These are phyloP conservation scores for Saiga tatarica DNA, from an alignment of 2,113 vertebrate species.

Conservation along the genomic window DNA sequence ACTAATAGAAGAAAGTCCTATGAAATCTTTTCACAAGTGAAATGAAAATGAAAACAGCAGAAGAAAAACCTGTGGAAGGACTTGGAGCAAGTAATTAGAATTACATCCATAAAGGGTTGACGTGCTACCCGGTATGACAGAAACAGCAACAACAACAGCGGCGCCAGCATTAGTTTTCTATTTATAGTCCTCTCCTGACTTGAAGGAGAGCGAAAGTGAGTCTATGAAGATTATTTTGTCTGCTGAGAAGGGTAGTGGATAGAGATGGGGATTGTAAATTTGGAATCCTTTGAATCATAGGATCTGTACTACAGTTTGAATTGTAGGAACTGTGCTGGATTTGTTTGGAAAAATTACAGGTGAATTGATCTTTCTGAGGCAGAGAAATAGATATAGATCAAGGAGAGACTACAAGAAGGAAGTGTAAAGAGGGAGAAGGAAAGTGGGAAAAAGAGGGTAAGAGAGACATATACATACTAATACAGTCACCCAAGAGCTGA, in stretches of 20 bases:
- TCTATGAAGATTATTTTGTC: neutral
- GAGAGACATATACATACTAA: neutral
- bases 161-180: neutral
- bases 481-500: neutral
- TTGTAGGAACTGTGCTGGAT: neutral
- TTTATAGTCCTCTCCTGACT: neutral
- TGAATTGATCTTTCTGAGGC: neutral
- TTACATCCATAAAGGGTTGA: neutral
- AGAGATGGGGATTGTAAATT: neutral
- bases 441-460: neutral
- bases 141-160: neutral
- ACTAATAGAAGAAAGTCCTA: neutral
- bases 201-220: neutral
- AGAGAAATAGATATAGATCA: neutral
- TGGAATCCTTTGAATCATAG: neutral
- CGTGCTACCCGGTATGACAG: neutral
- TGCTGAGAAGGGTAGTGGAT: neutral
- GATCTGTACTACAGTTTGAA: neutral
- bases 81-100: neutral
- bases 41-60: neutral
- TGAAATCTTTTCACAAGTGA: neutral
- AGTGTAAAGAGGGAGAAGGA: neutral
- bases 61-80: neutral
- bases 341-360: neutral
- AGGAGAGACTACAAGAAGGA: neutral